Evolutionary conservation across 2,113 vertebrate species (phyloP).

Genomic region (Phalacrocorax aristotelis): DNA sequence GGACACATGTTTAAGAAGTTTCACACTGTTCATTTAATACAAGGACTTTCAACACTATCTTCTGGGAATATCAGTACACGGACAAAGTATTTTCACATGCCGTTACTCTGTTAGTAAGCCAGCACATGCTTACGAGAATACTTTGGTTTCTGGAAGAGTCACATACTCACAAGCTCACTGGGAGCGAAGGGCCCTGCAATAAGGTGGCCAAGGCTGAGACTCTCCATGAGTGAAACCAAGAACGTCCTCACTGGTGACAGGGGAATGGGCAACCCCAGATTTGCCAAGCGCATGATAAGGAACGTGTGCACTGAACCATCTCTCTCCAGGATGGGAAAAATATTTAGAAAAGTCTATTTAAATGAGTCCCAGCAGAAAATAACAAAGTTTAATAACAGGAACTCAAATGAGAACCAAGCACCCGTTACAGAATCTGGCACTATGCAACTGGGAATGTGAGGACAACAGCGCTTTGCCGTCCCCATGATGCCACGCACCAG

Average conservation of each 20-base stretch:
- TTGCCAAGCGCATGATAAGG: fast-evolving
- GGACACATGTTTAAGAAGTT: not conserved
- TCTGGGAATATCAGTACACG: not conserved
- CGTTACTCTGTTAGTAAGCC: not conserved
- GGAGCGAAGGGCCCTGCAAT: not conserved
- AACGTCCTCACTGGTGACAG: fast-evolving
- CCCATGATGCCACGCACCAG: not conserved
- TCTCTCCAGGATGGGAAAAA: not conserved
- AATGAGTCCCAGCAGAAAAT: not conserved
- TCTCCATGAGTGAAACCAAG: not conserved
- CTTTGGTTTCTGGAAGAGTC: not conserved
- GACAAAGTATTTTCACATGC: not conserved
- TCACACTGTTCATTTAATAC: not conserved
- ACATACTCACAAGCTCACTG: not conserved
- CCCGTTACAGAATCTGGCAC: not conserved
- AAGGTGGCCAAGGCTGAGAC: not conserved
- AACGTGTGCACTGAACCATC: not conserved
- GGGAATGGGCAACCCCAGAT: not conserved
- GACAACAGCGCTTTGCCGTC: not conserved
- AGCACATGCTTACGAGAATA: not conserved
- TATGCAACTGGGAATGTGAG: not conserved
- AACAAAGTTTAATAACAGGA: not conserved
- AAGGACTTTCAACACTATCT: not conserved
- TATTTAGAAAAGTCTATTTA: not conserved
- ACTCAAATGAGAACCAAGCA: not conserved